phyloP scores from a whole-genome alignment of 2,888 invertebrate species.

The Bugulina stolonifera region DNA sequence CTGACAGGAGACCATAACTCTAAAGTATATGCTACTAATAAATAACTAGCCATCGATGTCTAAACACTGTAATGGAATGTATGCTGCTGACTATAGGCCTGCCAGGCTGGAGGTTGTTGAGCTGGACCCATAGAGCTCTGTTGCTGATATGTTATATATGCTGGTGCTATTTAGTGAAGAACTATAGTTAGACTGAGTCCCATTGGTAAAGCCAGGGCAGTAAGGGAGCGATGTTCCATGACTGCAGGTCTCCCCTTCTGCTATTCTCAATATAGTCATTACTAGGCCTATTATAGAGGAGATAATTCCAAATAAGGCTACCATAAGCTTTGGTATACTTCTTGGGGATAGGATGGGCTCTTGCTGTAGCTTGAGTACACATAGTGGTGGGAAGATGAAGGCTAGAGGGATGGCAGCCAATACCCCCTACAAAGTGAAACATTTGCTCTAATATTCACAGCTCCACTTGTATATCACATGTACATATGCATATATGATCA shows the following conservation, averaged over 20 bases:
- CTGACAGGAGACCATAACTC: too few species aligned
- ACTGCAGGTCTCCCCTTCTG: conserved; percentile 58
- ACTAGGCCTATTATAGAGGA: conserved; percentile 62
- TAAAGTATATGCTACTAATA: too few species aligned
- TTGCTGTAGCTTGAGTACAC: conserved; percentile 67
- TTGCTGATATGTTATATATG: not conserved
- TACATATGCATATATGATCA: too few species aligned
- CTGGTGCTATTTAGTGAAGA: not conserved
- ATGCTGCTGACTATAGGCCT: too few species aligned
- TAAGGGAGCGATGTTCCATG: conserved; percentile 64
- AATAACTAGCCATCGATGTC: too few species aligned
- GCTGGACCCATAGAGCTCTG: too few species aligned
- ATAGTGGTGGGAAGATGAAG: conserved; percentile 72
- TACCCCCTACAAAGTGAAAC: conserved; percentile 67
- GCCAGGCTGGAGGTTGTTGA: too few species aligned
- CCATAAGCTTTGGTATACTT: conserved; percentile 67
- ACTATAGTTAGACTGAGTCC: not conserved
- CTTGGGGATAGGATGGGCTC: conserved; percentile 63
- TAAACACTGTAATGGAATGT: too few species aligned
- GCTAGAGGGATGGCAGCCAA: conserved; percentile 76
- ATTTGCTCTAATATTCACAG: too few species aligned
- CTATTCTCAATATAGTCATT: conserved; percentile 58
- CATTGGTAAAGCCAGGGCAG: conserved; percentile 48
- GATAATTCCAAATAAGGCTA: conserved; percentile 64
- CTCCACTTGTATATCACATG: too few species aligned